Evolutionary conservation across 2,888 invertebrate genomes (phyloP), one percentile per base, ranked within the genome.

Genomic region (Ophion slaviceki): DNA sequence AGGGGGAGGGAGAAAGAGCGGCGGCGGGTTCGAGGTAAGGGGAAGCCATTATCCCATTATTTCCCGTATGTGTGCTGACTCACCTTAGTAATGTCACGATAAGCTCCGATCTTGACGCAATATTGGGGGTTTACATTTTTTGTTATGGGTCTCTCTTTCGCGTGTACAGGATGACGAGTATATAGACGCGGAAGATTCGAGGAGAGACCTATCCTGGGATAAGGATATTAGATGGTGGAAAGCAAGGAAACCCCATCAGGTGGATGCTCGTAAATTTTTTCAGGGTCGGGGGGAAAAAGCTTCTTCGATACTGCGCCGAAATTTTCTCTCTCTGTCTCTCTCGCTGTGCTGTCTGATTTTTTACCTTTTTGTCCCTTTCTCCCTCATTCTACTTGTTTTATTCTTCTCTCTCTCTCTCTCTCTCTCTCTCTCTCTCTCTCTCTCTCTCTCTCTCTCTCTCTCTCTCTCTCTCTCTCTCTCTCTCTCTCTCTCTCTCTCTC

Each of bases 161-260:
- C 68, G 70, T 45, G 67, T 67, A 57, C 36, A 62, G 62, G 79
- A 79, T 82, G 83, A 81, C 78, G 76, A 88, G 77, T 80, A 82
- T 80, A 75, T 77, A 83, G 85, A 53, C 53, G 53, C 53, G 53
- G 86, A 89, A 89, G 90, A 90, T 88, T 88, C 88, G 75, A 45
- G 59, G 20, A 88, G 87, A 84, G 88, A 89, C 88, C 89, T 87
- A 32, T 32, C 32, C 32, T 17, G 53, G 80, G 75, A 91, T 91
- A 91, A 92, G 92, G 92, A 93, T 93, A 93, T 93, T 93, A 92
- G 92, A 91, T 90, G 90, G 90, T 88, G 91, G 84, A 89, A 72
- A 91, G 92, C 93, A 93, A 90, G 92, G 89, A 93, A 93, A 93
- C 90, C 92, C 93, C 93, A 93, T 93, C 93, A 93, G 90, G 90